These are phyloP conservation scores for Neoitamus cyanurus DNA, from an alignment of 2,888 invertebrate genomes.

Conservation along the genomic window DNA sequence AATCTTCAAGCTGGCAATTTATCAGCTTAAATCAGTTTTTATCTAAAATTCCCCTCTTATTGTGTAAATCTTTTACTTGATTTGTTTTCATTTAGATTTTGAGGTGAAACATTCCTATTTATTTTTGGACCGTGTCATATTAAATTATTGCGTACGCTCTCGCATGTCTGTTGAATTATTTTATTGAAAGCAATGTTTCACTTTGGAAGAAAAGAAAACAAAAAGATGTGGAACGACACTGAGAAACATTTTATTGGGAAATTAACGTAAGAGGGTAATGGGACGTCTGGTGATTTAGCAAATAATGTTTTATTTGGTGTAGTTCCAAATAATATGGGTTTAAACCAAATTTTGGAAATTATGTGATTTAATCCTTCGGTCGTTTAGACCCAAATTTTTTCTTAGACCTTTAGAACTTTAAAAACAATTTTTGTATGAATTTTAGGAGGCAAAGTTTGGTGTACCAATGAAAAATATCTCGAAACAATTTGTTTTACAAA, in stretches of 20 bases:
- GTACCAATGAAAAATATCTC: too few relatives aligned
- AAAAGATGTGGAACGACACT: background rate
- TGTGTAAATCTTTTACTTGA: background rate
- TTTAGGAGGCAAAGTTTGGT: too few relatives aligned
- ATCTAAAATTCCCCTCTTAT: background rate
- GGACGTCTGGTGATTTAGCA: background rate
- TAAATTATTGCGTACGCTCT: background rate
- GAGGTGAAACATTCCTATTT: background rate
- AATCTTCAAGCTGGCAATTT: constrained; percentile 9
- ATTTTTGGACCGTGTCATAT: constrained; percentile 11
- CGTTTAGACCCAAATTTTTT: too few relatives aligned
- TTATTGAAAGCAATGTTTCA: background rate
- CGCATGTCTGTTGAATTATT: background rate
- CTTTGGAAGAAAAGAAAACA: background rate
- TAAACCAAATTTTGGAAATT: background rate
- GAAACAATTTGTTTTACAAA: too few relatives aligned
- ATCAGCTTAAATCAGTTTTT: constrained; percentile 15
- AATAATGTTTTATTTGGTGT: background rate
- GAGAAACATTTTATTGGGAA: background rate
- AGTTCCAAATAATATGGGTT: background rate
- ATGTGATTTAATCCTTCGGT: too few relatives aligned
- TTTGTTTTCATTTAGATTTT: constrained; percentile 9
- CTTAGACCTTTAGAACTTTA: too few relatives aligned
- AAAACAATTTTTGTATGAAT: too few relatives aligned
- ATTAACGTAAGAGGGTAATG: background rate